These are phyloP conservation scores for Helarctos malayanus DNA, from an alignment of 2,797 vertebrate species.

Conservation along the genomic window DNA sequence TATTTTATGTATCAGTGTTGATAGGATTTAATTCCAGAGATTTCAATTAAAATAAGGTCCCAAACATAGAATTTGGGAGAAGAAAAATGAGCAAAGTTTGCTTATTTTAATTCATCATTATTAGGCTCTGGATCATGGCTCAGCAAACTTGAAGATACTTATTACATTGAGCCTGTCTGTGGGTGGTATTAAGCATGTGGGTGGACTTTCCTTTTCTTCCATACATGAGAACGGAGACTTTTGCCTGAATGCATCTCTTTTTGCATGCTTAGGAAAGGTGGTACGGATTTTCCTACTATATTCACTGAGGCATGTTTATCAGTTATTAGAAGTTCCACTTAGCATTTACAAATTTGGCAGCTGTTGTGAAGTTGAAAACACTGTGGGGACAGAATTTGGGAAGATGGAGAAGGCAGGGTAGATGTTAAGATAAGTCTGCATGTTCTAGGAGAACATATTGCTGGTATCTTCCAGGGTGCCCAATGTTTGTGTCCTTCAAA, in stretches of 20 bases:
- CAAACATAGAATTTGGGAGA: neutral
- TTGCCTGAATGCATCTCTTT: neutral
- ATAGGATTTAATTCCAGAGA: conserved; percentile 23
- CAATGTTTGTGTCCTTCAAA: neutral
- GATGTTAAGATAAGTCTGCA: neutral
- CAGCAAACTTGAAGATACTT: neutral
- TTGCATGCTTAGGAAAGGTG: neutral
- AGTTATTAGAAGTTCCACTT: neutral
- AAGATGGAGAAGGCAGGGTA: neutral
- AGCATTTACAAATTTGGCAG: neutral
- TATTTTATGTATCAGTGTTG: neutral
- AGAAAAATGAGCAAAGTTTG: neutral
- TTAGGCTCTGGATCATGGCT: neutral
- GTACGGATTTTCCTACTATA: neutral
- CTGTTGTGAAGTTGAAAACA: neutral
- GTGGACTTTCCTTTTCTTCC: neutral
- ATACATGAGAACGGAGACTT: neutral
- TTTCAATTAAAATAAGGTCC: conserved; percentile 54
- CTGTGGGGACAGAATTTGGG: neutral
- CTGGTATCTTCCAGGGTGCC: neutral
- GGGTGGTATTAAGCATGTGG: neutral
- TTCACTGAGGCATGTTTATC: neutral
- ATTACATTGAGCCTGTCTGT: neutral
- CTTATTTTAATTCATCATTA: neutral
- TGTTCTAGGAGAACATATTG: neutral